Percentiles rank a stretch among this genome's conserved stretches.
Conservation (phyloP, 2,113 vertebrate genomes). For the Perccottus glenii region DNA sequence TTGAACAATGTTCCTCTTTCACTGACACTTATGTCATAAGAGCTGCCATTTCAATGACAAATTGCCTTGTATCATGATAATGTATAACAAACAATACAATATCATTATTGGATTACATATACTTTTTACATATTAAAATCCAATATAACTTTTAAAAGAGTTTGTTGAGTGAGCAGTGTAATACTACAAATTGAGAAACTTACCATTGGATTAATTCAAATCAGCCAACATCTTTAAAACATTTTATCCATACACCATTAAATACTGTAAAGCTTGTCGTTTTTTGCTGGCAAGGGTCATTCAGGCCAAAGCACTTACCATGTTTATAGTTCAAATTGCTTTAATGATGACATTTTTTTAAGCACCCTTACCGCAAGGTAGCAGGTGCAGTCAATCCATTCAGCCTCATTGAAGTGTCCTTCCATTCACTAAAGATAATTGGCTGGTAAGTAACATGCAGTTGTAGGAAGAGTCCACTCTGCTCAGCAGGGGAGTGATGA, state of each 20-base stretch:
- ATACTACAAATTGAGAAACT: not conserved
- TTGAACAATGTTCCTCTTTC: no score
- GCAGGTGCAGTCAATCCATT: not conserved
- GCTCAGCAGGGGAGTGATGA: conserved; percentile 2
- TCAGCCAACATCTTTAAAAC: not conserved
- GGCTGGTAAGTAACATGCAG: conserved; percentile 19
- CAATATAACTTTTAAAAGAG: no score
- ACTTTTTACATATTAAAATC: no score
- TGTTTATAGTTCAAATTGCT: not conserved
- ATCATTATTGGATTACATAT: no score
- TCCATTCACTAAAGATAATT: conserved; percentile 14
- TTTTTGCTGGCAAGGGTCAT: not conserved
- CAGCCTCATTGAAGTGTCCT: conserved; percentile 12
- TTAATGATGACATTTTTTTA: not conserved
- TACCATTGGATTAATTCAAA: not conserved
- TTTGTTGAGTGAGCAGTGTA: no score
- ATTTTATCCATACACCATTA: conserved; percentile 7
- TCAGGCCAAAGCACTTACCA: not conserved
- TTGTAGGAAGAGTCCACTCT: conserved; percentile 9
- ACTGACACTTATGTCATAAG: no score
- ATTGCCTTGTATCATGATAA: no score
- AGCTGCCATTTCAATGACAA: no score
- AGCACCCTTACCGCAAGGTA: conserved; percentile 2
- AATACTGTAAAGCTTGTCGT: conserved; percentile 1
- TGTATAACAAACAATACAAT: no score